Percentiles rank a stretch among this genome's conserved stretches.
phyloP scores from a whole-genome alignment of 2,113 vertebrate species.

The Gadus chalcogrammus region DNA sequence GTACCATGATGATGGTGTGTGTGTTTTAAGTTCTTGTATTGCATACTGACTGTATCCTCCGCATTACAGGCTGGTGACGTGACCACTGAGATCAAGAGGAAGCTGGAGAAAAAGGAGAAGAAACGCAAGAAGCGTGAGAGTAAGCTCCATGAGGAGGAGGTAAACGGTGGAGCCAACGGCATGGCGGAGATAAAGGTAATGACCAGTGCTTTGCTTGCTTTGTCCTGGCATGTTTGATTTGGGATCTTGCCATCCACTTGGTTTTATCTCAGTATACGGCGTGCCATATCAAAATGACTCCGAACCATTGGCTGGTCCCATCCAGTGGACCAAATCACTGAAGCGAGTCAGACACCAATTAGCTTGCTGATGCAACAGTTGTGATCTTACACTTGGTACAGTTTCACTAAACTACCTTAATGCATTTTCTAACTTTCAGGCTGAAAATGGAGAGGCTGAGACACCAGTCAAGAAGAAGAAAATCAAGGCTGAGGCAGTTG shows the following conservation, averaged over 20 bases:
- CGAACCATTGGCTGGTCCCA: conserved; percentile 72
- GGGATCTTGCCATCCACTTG: conserved; percentile 42
- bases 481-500: conserved; percentile 69
- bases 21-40: not conserved
- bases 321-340: conserved; percentile 69
- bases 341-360: conserved; percentile 67
- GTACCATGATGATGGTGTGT: rapidly evolving
- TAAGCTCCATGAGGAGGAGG: conserved; percentile 62
- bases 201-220: not conserved
- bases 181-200: conserved; percentile 56
- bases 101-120: conserved; percentile 86
- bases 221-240: conserved; percentile 60
- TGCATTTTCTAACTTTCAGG: not conserved
- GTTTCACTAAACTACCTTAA: not conserved
- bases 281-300: conserved; percentile 67
- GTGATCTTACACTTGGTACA: not conserved
- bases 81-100: conserved; percentile 79
- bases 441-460: conserved; percentile 48
- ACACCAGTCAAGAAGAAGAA: conserved; percentile 29
- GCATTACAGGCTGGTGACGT: conserved; percentile 76
- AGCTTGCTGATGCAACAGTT: not conserved
- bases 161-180: conserved; percentile 45
- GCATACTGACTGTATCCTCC: rapidly evolving
- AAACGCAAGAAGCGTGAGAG: conserved; percentile 84
- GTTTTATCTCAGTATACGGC: conserved; percentile 63